Percentiles rank a stretch among this genome's conserved stretches.
Conservation (phyloP, 1,140 invertebrate genomes). For the Zelostemma sp. region DNA sequence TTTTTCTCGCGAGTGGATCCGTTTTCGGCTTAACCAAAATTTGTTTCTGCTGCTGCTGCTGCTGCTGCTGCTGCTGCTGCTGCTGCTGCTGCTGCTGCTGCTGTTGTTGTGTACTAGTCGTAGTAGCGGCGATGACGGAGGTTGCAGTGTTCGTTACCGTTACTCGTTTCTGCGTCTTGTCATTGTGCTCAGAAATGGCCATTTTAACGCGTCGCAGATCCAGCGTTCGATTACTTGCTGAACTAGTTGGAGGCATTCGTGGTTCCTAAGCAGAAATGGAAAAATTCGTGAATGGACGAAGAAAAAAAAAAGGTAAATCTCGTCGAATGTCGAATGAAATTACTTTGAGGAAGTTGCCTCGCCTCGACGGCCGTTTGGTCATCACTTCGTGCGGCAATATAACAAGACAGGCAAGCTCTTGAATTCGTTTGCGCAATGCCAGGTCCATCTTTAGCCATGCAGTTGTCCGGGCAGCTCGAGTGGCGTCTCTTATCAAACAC, state of each 20-base stretch:
- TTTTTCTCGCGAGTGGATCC: constrained; percentile 64
- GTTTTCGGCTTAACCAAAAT: constrained; percentile 64
- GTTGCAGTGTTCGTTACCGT: constrained; percentile 3
- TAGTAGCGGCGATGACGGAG: not conserved
- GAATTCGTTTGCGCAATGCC: constrained; percentile 73
- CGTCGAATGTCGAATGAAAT: too few species aligned
- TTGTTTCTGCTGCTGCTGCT: constrained; percentile 54
- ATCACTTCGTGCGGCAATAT: constrained; percentile 66
- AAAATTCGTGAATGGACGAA: not conserved
- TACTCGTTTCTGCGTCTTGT: constrained; percentile 57
- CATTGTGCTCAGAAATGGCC: constrained; percentile 71
- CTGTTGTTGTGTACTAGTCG: constrained; percentile 1
- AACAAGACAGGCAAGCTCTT: constrained; percentile 73
- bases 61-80: constrained; percentile 45
- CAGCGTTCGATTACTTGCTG: constrained; percentile 63
- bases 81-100: constrained; percentile 35
- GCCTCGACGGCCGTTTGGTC: constrained; percentile 59
- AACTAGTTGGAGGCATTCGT: constrained; percentile 50
- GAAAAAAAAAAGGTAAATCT: not conserved
- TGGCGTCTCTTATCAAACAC: constrained; percentile 74
- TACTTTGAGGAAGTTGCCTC: constrained; percentile 63
- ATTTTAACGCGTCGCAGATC: constrained; percentile 73
- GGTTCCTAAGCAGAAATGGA: constrained; percentile 51
- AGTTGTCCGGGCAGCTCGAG: constrained; percentile 74
- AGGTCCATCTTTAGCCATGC: constrained; percentile 77